These are phyloP conservation scores for Axea sp. DNA, from an alignment of 2,888 invertebrate genomes.

Conservation along the genomic window DNA sequence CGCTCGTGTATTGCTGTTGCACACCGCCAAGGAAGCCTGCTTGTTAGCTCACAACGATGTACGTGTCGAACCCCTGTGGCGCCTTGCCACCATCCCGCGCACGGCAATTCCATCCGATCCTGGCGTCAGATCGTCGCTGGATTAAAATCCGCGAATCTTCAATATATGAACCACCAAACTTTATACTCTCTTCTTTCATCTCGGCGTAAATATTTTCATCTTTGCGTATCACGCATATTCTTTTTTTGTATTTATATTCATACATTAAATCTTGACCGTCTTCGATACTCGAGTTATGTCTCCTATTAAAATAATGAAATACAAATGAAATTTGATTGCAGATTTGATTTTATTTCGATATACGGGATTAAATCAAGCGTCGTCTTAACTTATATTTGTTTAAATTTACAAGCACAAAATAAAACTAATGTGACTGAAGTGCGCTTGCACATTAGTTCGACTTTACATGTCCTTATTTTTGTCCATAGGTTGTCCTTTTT, in stretches of 20 bases:
- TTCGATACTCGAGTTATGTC: background rate
- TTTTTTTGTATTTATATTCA: constrained; percentile 20
- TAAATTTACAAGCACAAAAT: too few relatives aligned
- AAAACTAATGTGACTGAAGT: too few relatives aligned
- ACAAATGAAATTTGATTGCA: constrained; percentile 42
- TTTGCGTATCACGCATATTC: constrained; percentile 34
- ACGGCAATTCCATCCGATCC: constrained; percentile 73
- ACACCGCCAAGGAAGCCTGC: constrained; percentile 27
- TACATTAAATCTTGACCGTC: constrained; percentile 23
- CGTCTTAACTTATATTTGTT: too few relatives aligned
- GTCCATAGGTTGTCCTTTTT: constrained; percentile 6
- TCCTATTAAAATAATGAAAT: constrained; percentile 17
- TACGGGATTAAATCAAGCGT: too few relatives aligned
- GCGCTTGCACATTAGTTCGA: background rate
- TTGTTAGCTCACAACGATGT: constrained; percentile 66
- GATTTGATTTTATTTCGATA: too few relatives aligned
- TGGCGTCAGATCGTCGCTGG: constrained; percentile 76
- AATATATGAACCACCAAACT: constrained; percentile 77
- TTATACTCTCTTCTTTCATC: constrained; percentile 65
- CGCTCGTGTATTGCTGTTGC: too few relatives aligned
- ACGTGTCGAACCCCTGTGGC: constrained; percentile 79
- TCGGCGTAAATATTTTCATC: constrained; percentile 51
- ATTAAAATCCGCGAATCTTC: constrained; percentile 78
- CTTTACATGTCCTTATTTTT: constrained; percentile 2
- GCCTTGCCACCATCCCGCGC: constrained; percentile 77